Base-by-base conservation (phyloP, 2,888 invertebrate genomes). In the Drosophila recens region DNA sequence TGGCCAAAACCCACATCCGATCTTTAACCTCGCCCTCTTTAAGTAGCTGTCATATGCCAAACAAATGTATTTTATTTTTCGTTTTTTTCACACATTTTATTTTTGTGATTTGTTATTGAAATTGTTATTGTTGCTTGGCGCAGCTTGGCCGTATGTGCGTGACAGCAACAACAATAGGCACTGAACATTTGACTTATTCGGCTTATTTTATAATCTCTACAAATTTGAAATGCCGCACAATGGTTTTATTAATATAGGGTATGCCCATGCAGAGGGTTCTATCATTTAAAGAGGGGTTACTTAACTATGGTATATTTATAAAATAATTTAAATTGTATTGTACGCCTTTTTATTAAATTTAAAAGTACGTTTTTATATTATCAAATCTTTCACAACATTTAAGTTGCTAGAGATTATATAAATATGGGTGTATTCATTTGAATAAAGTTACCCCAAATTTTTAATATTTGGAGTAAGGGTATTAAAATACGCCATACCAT, bases 181-280 rank as follows among this genome's bases (percentile, higher is more conserved):
- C 46, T 56, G 10, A 27, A 68, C 67, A 62, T 67, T 67, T 49
- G 49, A 59, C 76, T 72, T 72, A 61, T 68, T 73, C 40, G 64
- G 75, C 84, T 86, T 86, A 81, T 81, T 81, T 79, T 86, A 75
- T 84, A 84, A 84, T 84, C 84, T 69, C 66, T 61, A 57, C 67
- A 64, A 58, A 68, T 75, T 76, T 67, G 27, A 67, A 67, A 56
- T 48, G 62, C 62, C 13, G 36, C 43, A 52, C 58, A 72, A 73
- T 58, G 66, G 40, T 43, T 67, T 67, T 62, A 49, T 70, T 66
- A 58, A 36, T 11, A 13, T 43, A 5, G 2, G 20, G 5, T 13
- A 43, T 20, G 20, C 5, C 4, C 17, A 20, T 17, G 20, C 10
- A 20, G 17, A 5, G 23, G 6, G n/a, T 38, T 36, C 10, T 30